These are phyloP conservation scores for Oreotragus oreotragus DNA, from an alignment of 2,113 vertebrate genomes.

Conservation along the genomic window DNA sequence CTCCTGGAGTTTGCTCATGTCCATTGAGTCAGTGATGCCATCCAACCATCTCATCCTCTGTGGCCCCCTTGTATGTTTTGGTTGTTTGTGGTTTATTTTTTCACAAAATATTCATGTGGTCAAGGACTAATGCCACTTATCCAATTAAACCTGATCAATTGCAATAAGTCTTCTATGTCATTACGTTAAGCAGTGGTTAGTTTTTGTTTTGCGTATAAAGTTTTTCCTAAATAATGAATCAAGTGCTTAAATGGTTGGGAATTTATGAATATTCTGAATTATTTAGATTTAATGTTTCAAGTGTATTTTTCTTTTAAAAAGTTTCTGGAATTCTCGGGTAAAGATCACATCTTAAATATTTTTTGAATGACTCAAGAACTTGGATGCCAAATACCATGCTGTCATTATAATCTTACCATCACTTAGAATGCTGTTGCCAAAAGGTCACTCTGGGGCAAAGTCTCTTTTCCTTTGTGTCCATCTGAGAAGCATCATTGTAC, in stretches of 20 bases:
- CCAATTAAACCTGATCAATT: neutral
- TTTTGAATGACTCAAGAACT: neutral
- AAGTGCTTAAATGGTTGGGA: neutral
- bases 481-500: neutral
- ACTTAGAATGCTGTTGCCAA: neutral
- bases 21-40: neutral
- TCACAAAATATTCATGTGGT: neutral
- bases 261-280: slow-evolving; percentile 14
- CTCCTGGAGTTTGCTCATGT: neutral
- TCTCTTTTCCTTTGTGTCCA: neutral
- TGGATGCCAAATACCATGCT: neutral
- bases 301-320: neutral
- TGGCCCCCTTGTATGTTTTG: neutral
- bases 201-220: neutral
- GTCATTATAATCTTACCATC: neutral
- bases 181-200: neutral
- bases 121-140: neutral
- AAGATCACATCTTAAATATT: neutral
- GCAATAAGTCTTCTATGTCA: neutral
- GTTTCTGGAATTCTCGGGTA: neutral
- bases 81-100: neutral
- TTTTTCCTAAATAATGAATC: neutral
- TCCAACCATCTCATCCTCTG: neutral
- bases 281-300: neutral
- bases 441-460: neutral